A percentile compares a stretch with the other conserved stretches of the same genome.
Conservation (phyloP, 1,140 invertebrate species). For the Drosophila kikkawai region DNA sequence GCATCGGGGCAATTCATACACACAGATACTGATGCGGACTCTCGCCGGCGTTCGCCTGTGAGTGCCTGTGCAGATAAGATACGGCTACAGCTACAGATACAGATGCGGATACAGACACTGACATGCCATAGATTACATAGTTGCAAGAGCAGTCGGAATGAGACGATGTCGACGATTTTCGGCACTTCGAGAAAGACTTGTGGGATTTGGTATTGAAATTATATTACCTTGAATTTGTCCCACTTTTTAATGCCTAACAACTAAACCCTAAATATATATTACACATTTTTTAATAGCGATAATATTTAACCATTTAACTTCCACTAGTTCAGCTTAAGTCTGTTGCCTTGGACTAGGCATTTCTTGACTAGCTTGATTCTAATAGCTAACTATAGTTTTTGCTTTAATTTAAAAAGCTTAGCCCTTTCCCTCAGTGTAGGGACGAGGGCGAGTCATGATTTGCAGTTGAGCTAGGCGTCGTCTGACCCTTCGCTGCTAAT, state of each 20-base stretch:
- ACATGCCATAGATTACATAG: constrained; percentile 79
- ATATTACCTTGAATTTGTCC: background rate
- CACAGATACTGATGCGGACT: constrained; percentile 2
- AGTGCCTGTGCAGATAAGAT: constrained; percentile 28
- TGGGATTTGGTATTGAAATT: background rate
- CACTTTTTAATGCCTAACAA: background rate
- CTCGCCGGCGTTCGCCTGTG: constrained; percentile 1
- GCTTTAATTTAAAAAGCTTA: background rate
- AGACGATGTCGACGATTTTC: constrained; percentile 9
- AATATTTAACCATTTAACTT: background rate
- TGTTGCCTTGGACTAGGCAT: background rate
- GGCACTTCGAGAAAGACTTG: constrained; percentile 13
- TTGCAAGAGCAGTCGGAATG: constrained; percentile 45
- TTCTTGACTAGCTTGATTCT: background rate
- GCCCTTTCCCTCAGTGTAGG: background rate
- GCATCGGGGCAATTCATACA: constrained; percentile 57
- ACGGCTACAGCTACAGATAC: constrained; percentile 49
- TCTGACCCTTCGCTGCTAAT: constrained; percentile 41
- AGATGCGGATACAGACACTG: constrained; percentile 43
- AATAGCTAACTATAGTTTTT: background rate
- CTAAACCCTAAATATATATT: too few species aligned
- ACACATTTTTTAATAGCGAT: background rate
- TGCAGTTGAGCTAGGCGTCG: constrained; percentile 48
- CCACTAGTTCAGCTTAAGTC: too few species aligned
- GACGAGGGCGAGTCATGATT: constrained; percentile 47